Evolutionary conservation across 2,113 vertebrate species (phyloP).

Genomic region (Bubalus kerabau): DNA sequence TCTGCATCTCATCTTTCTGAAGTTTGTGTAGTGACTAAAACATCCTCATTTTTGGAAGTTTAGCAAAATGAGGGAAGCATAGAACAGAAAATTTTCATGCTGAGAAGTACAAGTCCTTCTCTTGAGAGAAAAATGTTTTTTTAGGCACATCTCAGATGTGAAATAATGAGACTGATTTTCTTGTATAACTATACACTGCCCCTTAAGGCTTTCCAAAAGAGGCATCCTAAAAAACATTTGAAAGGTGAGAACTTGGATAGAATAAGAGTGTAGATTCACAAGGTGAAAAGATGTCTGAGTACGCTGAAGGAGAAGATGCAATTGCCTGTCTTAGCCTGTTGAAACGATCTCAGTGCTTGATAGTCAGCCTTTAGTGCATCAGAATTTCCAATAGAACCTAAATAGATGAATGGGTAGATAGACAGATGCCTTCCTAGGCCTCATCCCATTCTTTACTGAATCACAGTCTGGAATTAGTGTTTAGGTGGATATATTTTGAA

Average conservation of each 20-base stretch:
- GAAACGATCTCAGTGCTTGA: neutral
- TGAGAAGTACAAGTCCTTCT: neutral
- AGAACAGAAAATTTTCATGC: neutral
- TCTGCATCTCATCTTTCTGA: slow-evolving; percentile 10
- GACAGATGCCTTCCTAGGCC: neutral
- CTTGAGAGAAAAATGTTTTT: neutral
- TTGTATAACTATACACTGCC: neutral
- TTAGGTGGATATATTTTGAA: neutral
- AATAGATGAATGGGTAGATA: neutral
- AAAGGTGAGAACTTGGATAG: neutral
- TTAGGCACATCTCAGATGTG: neutral
- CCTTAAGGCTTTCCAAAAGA: neutral
- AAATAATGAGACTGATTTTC: neutral
- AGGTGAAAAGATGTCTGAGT: neutral
- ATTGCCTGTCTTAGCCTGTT: neutral
- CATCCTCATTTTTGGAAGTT: slow-evolving; percentile 28
- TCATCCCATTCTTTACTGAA: neutral
- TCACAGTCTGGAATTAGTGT: neutral
- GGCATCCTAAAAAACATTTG: neutral
- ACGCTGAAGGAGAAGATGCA: neutral
- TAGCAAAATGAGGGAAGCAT: neutral
- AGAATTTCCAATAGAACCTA: neutral
- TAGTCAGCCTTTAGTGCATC: neutral
- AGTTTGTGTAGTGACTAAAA: slow-evolving; percentile 17
- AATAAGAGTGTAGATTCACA: neutral